Conservation (phyloP, 2,113 vertebrate genomes). For the Phylloscopus whistleri region DNA sequence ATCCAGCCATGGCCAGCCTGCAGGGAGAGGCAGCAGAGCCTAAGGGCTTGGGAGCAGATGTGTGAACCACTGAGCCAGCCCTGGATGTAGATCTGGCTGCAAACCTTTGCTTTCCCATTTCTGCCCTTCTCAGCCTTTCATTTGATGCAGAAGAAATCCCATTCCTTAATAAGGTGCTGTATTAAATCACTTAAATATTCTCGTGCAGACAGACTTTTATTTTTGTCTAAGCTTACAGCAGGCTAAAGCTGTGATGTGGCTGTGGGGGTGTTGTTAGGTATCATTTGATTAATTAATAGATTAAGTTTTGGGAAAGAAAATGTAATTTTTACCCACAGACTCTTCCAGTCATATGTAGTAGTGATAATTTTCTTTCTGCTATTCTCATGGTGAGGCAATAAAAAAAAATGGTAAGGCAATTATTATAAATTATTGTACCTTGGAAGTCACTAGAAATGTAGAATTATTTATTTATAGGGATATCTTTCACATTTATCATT, state of each 20-base stretch:
- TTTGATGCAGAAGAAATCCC: neutral
- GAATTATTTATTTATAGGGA: constrained; percentile 13
- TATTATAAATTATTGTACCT: neutral
- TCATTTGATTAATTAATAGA: neutral
- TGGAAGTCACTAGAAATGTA: neutral
- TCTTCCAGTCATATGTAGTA: neutral
- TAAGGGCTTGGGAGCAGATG: accelerated
- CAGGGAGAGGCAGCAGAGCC: neutral
- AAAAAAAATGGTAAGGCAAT: neutral
- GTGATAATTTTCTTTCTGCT: neutral
- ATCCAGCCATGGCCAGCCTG: accelerated
- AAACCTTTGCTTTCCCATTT: neutral
- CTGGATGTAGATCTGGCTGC: neutral
- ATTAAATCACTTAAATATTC: neutral
- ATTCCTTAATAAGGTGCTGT: neutral
- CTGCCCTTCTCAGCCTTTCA: neutral
- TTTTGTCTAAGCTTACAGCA: neutral
- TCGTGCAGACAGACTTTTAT: neutral
- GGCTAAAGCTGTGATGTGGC: neutral
- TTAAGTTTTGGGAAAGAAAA: neutral
- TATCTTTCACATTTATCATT: neutral
- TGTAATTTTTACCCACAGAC: neutral
- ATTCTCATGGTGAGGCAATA: neutral
- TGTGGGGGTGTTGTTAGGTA: neutral
- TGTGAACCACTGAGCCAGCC: neutral